Conservation (phyloP, 2,888 invertebrate genomes). For the Thumatha senex region DNA sequence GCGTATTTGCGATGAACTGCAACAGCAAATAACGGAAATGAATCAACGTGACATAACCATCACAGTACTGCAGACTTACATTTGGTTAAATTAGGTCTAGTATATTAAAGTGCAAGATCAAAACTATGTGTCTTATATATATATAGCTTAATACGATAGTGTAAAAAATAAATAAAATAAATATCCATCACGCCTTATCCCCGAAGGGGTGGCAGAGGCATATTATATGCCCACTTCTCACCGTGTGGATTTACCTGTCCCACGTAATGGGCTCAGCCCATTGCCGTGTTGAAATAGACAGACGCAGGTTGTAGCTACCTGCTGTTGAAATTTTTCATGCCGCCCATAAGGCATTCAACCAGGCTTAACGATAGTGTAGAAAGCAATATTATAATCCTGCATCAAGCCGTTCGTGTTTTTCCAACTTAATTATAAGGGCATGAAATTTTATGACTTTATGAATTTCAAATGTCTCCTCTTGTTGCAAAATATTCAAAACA, state of each 20-base stretch:
- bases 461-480: conserved; percentile 35
- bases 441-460: conserved; percentile 33
- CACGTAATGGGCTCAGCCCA: no score
- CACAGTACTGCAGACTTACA: conserved; percentile 6
- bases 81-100: neutral
- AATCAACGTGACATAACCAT: conserved; percentile 20
- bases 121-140: neutral
- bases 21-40: conserved; percentile 41
- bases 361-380: no score
- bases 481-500: conserved; percentile 46
- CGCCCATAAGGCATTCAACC: no score
- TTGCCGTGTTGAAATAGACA: no score
- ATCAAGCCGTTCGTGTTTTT: no score
- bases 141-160: neutral
- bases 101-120: neutral
- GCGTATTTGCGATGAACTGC: conserved; percentile 46
- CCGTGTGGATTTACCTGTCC: no score
- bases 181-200: no score
- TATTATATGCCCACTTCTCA: no score
- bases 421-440: conserved; percentile 15
- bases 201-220: no score
- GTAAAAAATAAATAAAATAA: no score
- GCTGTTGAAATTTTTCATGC: no score
- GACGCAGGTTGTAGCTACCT: no score
- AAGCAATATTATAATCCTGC: neutral